A percentile compares a stretch with the other conserved stretches of the same genome.
Conservation (phyloP, 1,140 invertebrate genomes). For the Brachionus paranguensis region DNA sequence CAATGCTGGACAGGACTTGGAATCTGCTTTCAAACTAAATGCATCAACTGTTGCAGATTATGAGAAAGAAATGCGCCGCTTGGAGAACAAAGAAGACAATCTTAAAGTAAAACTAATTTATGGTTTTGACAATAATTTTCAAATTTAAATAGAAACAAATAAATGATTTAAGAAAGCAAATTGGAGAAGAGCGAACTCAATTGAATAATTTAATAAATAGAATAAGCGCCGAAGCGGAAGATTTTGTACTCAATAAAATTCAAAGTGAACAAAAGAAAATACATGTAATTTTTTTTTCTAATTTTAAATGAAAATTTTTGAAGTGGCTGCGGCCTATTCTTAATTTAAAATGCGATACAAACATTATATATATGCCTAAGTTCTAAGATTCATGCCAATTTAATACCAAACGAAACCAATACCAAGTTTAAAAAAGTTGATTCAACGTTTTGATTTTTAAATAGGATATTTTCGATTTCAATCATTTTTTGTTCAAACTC, state of each 20-base stretch:
- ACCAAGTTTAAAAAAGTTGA: too few species aligned
- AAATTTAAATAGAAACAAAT: slow-evolving; percentile 36
- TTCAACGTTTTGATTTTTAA: too few species aligned
- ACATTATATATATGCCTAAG: too few species aligned
- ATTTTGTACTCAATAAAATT: background rate
- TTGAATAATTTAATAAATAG: background rate
- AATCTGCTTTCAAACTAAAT: background rate
- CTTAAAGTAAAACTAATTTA: background rate
- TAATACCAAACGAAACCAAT: too few species aligned
- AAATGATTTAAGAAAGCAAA: slow-evolving; percentile 21
- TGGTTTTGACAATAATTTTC: background rate
- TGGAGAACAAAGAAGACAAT: slow-evolving; percentile 16
- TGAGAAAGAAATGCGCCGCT: background rate
- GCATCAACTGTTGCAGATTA: background rate
- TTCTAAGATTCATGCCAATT: too few species aligned
- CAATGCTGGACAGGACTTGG: background rate
- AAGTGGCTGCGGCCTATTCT: too few species aligned
- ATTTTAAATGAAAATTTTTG: background rate
- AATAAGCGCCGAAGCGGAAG: background rate
- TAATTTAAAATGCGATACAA: too few species aligned
- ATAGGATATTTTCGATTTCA: too few species aligned
- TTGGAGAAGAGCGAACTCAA: slow-evolving; percentile 18
- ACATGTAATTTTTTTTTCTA: background rate
- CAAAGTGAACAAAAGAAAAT: background rate
- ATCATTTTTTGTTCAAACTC: too few species aligned